Base-by-base conservation (phyloP, 2,888 invertebrate species). In the Melinaea marsaeus region DNA sequence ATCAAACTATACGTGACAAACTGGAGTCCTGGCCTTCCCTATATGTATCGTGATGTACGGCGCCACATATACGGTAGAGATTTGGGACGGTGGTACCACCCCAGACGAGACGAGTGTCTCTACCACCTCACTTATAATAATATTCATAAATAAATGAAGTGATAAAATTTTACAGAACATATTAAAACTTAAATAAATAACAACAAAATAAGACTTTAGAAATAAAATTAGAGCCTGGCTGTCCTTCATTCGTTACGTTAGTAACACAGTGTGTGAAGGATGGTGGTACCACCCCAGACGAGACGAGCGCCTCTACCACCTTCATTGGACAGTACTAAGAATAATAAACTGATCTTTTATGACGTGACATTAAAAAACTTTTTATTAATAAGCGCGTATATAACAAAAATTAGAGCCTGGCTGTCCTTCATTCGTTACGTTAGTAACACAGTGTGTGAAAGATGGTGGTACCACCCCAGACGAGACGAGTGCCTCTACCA, bases 391-490 rank as follows among this genome's bases (percentile, higher is more conserved):
- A 42, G 11, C 3, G 11, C 13, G 48, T 22, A 2, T 2, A 13
- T n/a, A 48, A 48, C 4, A 48, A 48, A 2, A 48, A 7, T 4
- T 22, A 22, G 47, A 22, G 4, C 5, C 48, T 48, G 48, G 22
- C 48, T 13, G 48, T 48, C 48, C 48, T 48, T 22, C 48, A 22
- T 4, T 22, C 22, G 48, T 48, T 48, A 48, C 48, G 13, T 22
- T 7, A 22, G 13, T 48, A 48, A 48, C 48, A 48, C 48, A 48
- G 6, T 13, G 13, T 13, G 13, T 48, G 48, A 48, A 48, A 60
- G 60, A 65, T 59, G 62, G 62, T 65, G 62, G 62, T 65, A 48
- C 42, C 13, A 22, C 35, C 62, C 65, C 62, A 65, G 65, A 54
- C 45, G 60, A 57, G 54, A 55, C 55, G 58, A 60, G 35, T 55